These are phyloP conservation scores for Sinocyclocheilus anshuiensis DNA, from an alignment of 2,113 vertebrate genomes.

Conservation along the genomic window DNA sequence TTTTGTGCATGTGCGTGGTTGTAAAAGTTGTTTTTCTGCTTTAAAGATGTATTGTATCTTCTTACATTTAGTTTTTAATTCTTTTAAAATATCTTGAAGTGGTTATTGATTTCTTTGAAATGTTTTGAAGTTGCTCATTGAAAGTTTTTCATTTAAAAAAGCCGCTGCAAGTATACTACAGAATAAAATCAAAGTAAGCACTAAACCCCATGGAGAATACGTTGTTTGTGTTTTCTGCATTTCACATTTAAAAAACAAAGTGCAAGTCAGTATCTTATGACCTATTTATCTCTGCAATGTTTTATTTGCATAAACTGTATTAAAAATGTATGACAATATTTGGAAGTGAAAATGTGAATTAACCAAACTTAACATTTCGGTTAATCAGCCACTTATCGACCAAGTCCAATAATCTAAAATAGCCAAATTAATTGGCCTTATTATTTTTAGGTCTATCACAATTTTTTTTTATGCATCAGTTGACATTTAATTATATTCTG, in stretches of 20 bases:
- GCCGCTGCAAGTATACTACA: background rate
- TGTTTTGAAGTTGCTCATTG: conserved; percentile 3
- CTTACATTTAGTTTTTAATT: background rate
- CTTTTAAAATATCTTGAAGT: background rate
- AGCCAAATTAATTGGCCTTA: background rate
- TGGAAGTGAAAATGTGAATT: background rate
- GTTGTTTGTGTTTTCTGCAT: conserved; percentile 14
- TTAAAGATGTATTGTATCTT: background rate
- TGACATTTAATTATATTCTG: conserved; percentile 10
- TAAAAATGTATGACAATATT: background rate
- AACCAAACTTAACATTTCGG: background rate
- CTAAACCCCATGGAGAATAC: background rate
- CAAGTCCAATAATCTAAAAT: background rate
- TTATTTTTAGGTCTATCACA: background rate
- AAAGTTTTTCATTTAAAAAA: background rate
- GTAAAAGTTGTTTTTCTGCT: background rate
- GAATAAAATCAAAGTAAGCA: background rate
- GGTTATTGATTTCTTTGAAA: conserved; percentile 1
- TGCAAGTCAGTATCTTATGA: background rate
- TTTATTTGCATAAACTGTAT: background rate
- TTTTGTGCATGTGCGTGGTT: background rate
- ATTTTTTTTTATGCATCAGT: background rate
- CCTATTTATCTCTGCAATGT: background rate
- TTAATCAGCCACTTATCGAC: background rate
- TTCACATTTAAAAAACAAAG: background rate